These are phyloP conservation scores for Ryuthela nishihirai DNA, from an alignment of 2,888 invertebrate species.

Conservation along the genomic window DNA sequence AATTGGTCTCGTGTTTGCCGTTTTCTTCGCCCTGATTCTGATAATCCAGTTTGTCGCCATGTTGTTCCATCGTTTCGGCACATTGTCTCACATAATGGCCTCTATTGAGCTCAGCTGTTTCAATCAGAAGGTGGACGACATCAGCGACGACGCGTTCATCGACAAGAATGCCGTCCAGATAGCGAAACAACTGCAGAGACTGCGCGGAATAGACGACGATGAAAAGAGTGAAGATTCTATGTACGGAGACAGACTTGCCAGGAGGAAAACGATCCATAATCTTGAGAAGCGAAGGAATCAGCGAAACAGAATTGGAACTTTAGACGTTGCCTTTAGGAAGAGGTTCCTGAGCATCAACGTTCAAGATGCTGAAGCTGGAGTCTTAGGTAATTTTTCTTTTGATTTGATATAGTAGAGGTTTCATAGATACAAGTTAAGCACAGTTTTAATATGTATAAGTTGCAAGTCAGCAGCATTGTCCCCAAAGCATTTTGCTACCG, in stretches of 20 bases:
- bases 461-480: background rate
- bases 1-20: slow-evolving; percentile 94
- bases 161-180: slow-evolving; percentile 93
- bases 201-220: slow-evolving; percentile 44
- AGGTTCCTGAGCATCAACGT: slow-evolving; percentile 59
- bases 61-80: slow-evolving; percentile 98
- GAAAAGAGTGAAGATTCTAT: slow-evolving; percentile 69
- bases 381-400: slow-evolving; percentile 4
- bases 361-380: slow-evolving; percentile 17
- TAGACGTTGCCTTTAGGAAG: slow-evolving; percentile 94
- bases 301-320: slow-evolving; percentile 83
- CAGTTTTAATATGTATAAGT: background rate
- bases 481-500: background rate
- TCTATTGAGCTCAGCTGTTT: slow-evolving; percentile 87
- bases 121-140: slow-evolving; percentile 78
- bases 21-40: slow-evolving; percentile 94
- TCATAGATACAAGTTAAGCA: background rate
- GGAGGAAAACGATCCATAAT: slow-evolving; percentile 83
- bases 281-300: slow-evolving; percentile 78
- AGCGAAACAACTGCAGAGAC: slow-evolving; percentile 75
- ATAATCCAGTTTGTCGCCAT: slow-evolving; percentile 95
- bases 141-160: slow-evolving; percentile 80
- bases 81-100: slow-evolving; percentile 92
- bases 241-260: slow-evolving; percentile 48
- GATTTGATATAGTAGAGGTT: background rate